Evolutionary conservation across 1,140 invertebrate species (phyloP).

Genomic region (Drosophila bocqueti): DNA sequence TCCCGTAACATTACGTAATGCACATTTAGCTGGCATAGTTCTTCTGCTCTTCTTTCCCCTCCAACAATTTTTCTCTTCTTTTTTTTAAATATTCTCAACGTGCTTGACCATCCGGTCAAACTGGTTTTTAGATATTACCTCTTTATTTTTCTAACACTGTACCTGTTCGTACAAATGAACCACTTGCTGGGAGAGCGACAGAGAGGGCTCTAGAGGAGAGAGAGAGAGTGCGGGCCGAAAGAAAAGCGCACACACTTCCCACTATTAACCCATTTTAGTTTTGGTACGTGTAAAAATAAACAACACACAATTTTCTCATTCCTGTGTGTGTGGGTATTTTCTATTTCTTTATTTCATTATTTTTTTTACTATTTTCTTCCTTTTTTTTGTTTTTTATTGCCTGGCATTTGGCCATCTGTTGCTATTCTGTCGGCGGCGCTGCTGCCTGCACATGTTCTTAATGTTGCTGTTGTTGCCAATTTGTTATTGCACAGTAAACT

Average conservation of each 20-base stretch:
- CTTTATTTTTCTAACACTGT: constrained; percentile 44
- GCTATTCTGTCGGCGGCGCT: constrained; percentile 29
- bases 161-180: constrained; percentile 25
- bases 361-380: constrained; percentile 16
- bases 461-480: constrained; percentile 23
- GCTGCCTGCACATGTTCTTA: constrained; percentile 18
- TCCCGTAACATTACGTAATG: constrained; percentile 41
- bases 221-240: not conserved
- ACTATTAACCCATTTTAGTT: constrained; percentile 78
- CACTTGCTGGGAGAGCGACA: constrained; percentile 12
- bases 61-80: constrained; percentile 18
- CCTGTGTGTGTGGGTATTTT: constrained; percentile 23
- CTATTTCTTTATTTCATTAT: constrained; percentile 12
- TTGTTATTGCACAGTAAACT: constrained; percentile 1
- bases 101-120: constrained; percentile 54
- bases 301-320: constrained; percentile 52
- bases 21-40: constrained; percentile 12
- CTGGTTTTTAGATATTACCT: constrained; percentile 35
- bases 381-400: constrained; percentile 16
- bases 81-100: constrained; percentile 39
- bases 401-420: constrained; percentile 52
- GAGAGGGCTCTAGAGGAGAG: not conserved
- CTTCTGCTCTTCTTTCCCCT: constrained; percentile 9
- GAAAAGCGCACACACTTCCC: constrained; percentile 64
- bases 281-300: constrained; percentile 74